phyloP scores from a whole-genome alignment of 2,113 vertebrate genomes.

The Calidris pugnax region DNA sequence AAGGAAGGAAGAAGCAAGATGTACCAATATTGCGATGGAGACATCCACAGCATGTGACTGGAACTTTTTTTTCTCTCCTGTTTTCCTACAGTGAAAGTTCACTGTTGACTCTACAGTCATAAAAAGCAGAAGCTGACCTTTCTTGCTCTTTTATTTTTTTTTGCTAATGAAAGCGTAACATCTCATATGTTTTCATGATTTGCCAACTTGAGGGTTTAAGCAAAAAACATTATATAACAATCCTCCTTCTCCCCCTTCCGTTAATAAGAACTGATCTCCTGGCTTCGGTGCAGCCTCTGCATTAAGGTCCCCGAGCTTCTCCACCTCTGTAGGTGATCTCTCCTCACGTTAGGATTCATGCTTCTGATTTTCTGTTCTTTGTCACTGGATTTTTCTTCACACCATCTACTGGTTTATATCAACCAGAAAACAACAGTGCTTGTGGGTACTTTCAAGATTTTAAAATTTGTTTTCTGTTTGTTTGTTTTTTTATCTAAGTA shows the following conservation, averaged over 20 bases:
- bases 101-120: not conserved
- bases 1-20: not conserved
- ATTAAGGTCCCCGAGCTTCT: not conserved
- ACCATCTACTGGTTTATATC: not conserved
- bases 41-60: not conserved
- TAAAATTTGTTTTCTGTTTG: not conserved
- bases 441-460: not conserved
- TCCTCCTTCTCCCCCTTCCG: not conserved
- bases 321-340: not conserved
- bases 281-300: not conserved
- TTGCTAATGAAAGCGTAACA: not conserved
- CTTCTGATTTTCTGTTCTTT: not conserved
- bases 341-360: not conserved
- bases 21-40: not conserved
- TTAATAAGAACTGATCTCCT: fast-evolving
- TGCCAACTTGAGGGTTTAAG: not conserved
- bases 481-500: not conserved
- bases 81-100: not conserved
- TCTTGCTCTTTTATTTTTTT: not conserved
- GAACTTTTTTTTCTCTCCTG: not conserved
- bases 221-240: not conserved
- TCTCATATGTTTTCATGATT: not conserved
- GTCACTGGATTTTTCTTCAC: not conserved
- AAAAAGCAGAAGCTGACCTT: not conserved
- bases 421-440: not conserved